phyloP scores from a whole-genome alignment of 1,140 invertebrate genomes.

The Caenorhabditis brenneri region DNA sequence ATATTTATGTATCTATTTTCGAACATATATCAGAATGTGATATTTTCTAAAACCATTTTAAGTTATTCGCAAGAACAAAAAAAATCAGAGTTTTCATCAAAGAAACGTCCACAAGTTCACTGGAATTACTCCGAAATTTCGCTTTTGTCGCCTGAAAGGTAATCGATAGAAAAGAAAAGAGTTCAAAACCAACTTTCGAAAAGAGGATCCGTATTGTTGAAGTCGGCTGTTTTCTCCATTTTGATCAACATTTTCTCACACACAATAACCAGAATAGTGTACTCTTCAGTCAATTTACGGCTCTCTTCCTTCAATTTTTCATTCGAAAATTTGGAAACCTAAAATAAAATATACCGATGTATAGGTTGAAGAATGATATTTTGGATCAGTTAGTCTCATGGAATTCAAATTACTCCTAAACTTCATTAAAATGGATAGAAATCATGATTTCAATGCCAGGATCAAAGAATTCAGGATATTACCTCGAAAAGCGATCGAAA shows the following conservation, averaged over 20 bases:
- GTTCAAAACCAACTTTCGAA: background rate
- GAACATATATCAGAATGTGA: conserved; percentile 1
- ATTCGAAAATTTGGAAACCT: background rate
- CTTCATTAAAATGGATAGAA: too few species aligned
- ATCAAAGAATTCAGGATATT: too few species aligned
- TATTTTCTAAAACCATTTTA: background rate
- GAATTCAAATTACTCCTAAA: too few species aligned
- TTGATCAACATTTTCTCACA: background rate
- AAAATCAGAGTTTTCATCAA: background rate
- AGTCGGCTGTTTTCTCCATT: background rate
- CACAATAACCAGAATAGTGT: background rate
- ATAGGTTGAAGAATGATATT: background rate
- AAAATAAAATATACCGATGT: background rate
- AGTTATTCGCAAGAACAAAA: background rate
- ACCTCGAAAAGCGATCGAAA: too few species aligned
- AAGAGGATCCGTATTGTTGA: background rate
- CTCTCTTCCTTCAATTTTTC: background rate
- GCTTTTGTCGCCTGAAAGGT: background rate
- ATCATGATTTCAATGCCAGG: too few species aligned
- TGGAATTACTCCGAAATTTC: background rate
- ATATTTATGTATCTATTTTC: conserved; percentile 20
- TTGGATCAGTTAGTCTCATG: too few species aligned
- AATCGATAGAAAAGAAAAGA: background rate
- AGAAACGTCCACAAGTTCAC: too few species aligned
- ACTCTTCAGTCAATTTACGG: background rate